Evolutionary conservation across 1,140 invertebrate genomes (phyloP), one percentile per base, ranked within the genome.

Genomic region (Euwallacea fornicatus): DNA sequence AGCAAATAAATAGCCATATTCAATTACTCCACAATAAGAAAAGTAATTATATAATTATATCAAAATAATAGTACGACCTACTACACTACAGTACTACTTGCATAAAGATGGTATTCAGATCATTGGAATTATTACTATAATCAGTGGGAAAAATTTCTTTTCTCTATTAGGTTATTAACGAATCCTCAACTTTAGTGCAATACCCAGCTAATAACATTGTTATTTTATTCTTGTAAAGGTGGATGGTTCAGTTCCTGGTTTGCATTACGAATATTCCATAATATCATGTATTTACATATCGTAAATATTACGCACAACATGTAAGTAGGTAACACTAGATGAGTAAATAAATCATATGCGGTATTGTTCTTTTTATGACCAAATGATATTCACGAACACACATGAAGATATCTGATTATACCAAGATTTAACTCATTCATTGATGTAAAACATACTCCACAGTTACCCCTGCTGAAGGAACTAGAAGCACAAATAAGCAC

Each of bases 161-260:
- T 50, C 46, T 58, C 16, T 58, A 58, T 58, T 58, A 58, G 55
- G 11, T 58, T 13, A 50, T 50, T 50, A 50, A 50, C 46, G 46
- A 50, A 50, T 50, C 46, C 13, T 50, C 13, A 13, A 6, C 2
- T 6, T 50, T 50, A 11, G 9, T 50, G 46, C 46, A 50, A 50
- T 50, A 50, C 21, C 21, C 21, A 33, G 13, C 46, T 50, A 50
- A 11, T 13, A 50, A 11, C 46, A 50, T 50, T 50, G 46, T 33
- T 33, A 33, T 33, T 33, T 33, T 50, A 50, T 50, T 50, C 13
- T 33, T 33, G 21, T 13, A 50, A 50, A 50, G 2, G 9, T 50
- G 46, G 46, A 50, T 50, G 46, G 9, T 47, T 50, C 46, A 50
- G 46, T 50, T 50, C 46, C 46, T 50, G 46, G 46, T 50, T 50